Evolutionary conservation across 2,797 vertebrate genomes (phyloP).

Genomic region (Basileuterus tristriatus): DNA sequence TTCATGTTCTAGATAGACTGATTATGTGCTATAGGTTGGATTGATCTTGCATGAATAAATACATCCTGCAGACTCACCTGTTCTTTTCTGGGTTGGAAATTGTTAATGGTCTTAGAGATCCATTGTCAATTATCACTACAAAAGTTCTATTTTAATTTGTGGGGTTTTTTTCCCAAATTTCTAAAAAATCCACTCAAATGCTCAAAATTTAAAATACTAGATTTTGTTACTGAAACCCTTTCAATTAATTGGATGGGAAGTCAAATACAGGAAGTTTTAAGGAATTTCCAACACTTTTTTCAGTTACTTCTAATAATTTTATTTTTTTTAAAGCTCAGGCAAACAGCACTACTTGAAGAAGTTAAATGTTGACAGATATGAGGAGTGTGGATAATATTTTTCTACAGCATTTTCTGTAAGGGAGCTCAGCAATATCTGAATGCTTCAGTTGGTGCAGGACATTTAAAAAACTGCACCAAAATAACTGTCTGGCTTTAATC

Average conservation of each 20-base stretch:
- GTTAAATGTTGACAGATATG: neutral
- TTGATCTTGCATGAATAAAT: neutral
- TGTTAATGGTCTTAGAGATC: neutral
- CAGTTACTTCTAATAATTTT: neutral
- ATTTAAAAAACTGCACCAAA: neutral
- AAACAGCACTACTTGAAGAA: neutral
- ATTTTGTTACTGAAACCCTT: neutral
- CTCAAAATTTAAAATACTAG: neutral
- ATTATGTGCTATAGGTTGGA: neutral
- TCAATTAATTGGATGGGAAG: neutral
- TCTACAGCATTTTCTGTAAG: neutral
- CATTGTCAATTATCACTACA: neutral
- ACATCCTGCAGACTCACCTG: neutral
- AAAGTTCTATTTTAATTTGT: neutral
- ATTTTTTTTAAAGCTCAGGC: neutral
- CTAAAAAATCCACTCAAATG: neutral
- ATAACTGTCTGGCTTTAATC: neutral
- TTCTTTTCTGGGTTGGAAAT: neutral
- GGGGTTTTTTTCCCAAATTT: neutral
- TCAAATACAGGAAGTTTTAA: neutral
- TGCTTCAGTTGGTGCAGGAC: neutral
- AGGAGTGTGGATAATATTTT: neutral
- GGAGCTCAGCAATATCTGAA: neutral
- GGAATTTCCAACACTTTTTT: neutral
- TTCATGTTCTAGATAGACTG: fast-evolving